Conservation (phyloP, 2,888 invertebrate species). For the Mimachlamys varia region DNA sequence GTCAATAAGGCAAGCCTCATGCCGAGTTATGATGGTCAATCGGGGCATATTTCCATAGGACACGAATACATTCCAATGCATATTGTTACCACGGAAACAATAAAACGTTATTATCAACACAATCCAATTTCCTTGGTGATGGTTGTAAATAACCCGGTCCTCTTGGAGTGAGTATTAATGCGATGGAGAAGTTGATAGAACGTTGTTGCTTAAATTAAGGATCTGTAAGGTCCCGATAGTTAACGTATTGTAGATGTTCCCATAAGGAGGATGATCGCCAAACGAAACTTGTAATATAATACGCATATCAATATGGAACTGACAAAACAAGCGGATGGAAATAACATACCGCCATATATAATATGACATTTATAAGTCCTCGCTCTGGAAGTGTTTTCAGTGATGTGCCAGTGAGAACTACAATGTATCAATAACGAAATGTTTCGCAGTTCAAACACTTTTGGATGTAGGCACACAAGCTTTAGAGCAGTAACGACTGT, state of each 20-base stretch:
- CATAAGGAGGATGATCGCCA: background rate
- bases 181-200: background rate
- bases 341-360: no score
- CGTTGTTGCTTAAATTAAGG: background rate
- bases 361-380: no score
- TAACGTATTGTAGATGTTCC: background rate
- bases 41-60: background rate
- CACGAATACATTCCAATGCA: background rate
- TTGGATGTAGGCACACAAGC: no score
- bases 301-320: background rate
- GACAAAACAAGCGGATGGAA: background rate
- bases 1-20: background rate
- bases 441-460: no score
- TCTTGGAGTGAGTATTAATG: background rate
- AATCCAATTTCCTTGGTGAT: conserved; percentile 15
- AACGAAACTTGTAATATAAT: background rate
- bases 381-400: no score
- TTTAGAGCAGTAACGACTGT: background rate
- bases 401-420: no score
- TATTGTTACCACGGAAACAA: background rate
- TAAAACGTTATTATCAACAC: background rate
- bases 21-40: background rate
- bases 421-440: no score
- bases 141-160: background rate
- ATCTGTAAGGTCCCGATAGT: background rate